Evolutionary conservation across 2,888 invertebrate species (phyloP).

Genomic region (Drosophila emarginata): DNA sequence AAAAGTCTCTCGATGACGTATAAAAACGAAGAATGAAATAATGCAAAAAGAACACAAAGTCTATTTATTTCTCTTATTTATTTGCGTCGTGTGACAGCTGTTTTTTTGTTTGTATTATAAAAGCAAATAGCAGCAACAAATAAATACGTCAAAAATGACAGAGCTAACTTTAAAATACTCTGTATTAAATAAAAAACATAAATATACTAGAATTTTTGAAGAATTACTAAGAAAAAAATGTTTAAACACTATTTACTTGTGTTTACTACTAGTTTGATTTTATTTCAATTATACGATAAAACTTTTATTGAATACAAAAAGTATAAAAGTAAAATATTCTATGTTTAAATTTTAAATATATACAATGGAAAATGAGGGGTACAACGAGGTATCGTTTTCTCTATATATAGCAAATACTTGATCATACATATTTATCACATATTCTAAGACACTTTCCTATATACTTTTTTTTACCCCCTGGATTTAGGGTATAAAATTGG

Average conservation of each 20-base stretch:
- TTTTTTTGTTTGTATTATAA: background rate
- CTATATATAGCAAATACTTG: too few species aligned
- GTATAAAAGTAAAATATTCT: too few species aligned
- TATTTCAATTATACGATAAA: too few species aligned
- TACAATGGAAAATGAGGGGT: too few species aligned
- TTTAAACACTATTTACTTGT: too few species aligned
- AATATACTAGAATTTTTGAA: too few species aligned
- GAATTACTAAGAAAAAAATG: too few species aligned
- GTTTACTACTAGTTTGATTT: too few species aligned
- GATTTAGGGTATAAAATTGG: background rate
- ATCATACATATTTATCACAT: background rate
- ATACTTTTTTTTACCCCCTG: background rate
- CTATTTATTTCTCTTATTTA: background rate
- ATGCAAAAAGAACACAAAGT: background rate
- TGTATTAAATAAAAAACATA: background rate
- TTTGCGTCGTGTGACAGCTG: slow-evolving; percentile 1
- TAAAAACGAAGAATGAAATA: background rate
- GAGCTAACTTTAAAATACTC: background rate
- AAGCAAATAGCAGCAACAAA: background rate
- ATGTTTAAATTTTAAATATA: too few species aligned
- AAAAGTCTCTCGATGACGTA: slow-evolving; percentile 1
- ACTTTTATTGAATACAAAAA: too few species aligned
- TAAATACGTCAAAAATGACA: background rate
- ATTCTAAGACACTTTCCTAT: background rate
- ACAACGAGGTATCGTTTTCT: too few species aligned